phyloP scores from a whole-genome alignment of 2,888 invertebrate genomes.

The Drosophila paucipuncta region DNA sequence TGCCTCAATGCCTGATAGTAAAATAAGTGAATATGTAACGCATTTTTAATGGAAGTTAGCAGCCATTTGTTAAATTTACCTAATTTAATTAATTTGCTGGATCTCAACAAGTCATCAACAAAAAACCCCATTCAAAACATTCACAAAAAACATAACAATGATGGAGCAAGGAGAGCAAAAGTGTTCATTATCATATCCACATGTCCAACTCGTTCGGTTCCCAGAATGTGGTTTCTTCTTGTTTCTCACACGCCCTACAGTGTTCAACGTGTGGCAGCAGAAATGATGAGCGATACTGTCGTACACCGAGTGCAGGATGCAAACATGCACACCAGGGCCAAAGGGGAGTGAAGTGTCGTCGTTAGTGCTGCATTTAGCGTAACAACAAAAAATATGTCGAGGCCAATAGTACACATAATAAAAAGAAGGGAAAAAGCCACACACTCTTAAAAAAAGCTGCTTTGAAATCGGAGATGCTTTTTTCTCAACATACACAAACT shows the following conservation, averaged over 20 bases:
- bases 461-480: slow-evolving; percentile 1
- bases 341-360: not conserved
- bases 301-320: not conserved
- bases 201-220: not conserved
- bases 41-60: not conserved
- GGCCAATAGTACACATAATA: not conserved
- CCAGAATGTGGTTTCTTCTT: not conserved
- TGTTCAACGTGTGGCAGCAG: not conserved
- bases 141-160: not conserved
- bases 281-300: not conserved
- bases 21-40: not conserved
- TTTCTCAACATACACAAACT: not conserved
- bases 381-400: not conserved
- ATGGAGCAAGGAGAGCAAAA: not conserved
- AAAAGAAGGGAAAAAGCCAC: not conserved
- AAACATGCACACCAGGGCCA: not conserved
- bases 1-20: not conserved
- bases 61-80: not conserved
- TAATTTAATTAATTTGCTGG: not conserved
- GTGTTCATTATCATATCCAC: not conserved
- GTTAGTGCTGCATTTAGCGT: not conserved
- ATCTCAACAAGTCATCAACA: not conserved
- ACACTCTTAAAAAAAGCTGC: not conserved
- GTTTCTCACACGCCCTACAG: too few relatives aligned
- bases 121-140: not conserved